A percentile compares a stretch with the other conserved stretches of the same genome.
Conservation (phyloP, 2,888 invertebrate species). For the Campoletis raptor region DNA sequence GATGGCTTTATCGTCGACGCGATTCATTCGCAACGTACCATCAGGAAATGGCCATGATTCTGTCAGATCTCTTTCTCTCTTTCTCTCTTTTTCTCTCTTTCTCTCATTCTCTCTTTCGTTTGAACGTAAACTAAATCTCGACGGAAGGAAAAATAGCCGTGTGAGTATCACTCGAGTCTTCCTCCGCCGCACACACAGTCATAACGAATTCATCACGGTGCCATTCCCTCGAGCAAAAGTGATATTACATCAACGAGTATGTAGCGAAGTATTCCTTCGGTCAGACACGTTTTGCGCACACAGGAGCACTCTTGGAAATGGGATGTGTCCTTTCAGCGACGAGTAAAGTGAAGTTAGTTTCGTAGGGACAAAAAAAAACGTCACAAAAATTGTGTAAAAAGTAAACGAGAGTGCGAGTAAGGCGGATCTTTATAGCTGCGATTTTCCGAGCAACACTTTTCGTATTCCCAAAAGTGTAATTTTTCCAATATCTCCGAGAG, state of each 20-base stretch:
- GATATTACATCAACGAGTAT: conserved; percentile 37
- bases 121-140: conserved; percentile 24
- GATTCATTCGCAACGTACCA: conserved; percentile 72
- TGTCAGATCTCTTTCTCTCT: conserved; percentile 25
- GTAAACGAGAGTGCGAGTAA: background rate
- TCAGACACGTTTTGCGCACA: conserved; percentile 13
- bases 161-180: conserved; percentile 43
- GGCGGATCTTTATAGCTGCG: background rate
- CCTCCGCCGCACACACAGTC: conserved; percentile 36
- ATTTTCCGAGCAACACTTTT: background rate
- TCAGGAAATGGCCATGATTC: conserved; percentile 32
- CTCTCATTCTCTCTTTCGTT: background rate
- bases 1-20: conserved; percentile 73
- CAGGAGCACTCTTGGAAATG: conserved; percentile 38
- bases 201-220: conserved; percentile 50
- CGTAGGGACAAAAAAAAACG: background rate
- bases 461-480: background rate
- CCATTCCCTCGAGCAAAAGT: conserved; percentile 29
- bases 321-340: conserved; percentile 27
- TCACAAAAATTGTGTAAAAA: background rate
- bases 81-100: conserved; percentile 1
- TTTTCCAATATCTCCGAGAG: background rate
- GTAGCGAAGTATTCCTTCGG: background rate
- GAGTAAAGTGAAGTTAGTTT: background rate
- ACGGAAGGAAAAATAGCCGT: conserved; percentile 46